Evolutionary conservation across 2,113 vertebrate genomes (phyloP), one percentile per base, ranked within the genome.

Genomic region (Lophochroa leadbeateri): DNA sequence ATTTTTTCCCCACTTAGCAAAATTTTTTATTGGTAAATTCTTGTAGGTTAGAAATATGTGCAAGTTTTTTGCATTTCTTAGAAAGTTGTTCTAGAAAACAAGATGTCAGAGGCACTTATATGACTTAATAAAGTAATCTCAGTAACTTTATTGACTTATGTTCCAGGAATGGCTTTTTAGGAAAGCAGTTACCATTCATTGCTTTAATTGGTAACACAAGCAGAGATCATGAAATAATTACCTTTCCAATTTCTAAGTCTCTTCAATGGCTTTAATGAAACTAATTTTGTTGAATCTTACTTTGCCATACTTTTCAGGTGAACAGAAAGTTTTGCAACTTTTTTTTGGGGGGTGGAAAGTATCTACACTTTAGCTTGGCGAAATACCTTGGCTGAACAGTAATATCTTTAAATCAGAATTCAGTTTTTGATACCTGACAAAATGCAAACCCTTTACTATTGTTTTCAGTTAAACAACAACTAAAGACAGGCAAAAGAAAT

Each of bases 311-410:
- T 50, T 72, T 39, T n/a, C 17, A 65, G 35, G 52, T 83, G 68
- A 87, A 13, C 6, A 35, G 8, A 44, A 49, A 53, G 49, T 37
- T 4, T 58, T 67, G 4, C 10, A 3, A 5, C 11, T 4, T 29
- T 76, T 43, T 29, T 3, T 11, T 17, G 6, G 8, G 12, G 12
- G 23, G 2, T 1, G 2, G 12, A 33, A 27, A 6, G 46, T 9
- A 39, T 21, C 21, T 80, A 18, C 2, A 15, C 21, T 86, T 81
- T 4, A 1, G 1, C 31, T 68, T 14, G 14, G 25, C 27, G 69
- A 64, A 64, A 55, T 50, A 60, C 29, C 15, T 69, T 77, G 6
- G 8, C 14, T 79, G 67, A 82, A 79, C 3, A 61, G 16, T 16
- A 9, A 55, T 41, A 60, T 46, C 5, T 81, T 65, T 27, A 64